phyloP scores from a whole-genome alignment of 2,888 invertebrate genomes.

The Nemurella pictetii region DNA sequence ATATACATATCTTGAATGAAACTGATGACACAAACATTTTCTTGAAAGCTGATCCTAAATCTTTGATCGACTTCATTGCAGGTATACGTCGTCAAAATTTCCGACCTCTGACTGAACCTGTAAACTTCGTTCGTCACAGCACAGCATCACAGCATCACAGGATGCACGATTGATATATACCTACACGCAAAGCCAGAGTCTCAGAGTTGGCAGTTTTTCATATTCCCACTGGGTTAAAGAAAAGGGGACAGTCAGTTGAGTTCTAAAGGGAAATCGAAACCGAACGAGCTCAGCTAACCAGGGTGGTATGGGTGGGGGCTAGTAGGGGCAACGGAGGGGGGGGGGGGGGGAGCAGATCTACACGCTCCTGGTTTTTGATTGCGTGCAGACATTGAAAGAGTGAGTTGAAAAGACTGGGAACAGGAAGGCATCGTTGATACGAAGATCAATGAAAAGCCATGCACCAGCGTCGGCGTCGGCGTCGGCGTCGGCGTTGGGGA shows the following conservation, averaged over 20 bases:
- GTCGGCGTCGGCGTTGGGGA: too few relatives aligned
- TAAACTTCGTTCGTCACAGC: not conserved
- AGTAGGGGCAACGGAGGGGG: not conserved
- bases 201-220: conserved; percentile 18
- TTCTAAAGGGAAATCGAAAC: conserved; percentile 13
- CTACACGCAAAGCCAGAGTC: not conserved
- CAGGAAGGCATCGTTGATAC: not conserved
- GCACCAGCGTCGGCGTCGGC: too few relatives aligned
- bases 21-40: conserved; percentile 3
- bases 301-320: not conserved
- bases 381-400: conserved; percentile 10
- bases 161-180: not conserved
- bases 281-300: conserved; percentile 13
- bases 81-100: conserved; percentile 4
- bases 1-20: not conserved
- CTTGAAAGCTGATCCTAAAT: not conserved
- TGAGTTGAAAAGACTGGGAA: not conserved
- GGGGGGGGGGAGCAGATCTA: not conserved
- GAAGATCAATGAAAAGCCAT: conserved; percentile 21
- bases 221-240: conserved; percentile 32
- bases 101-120: not conserved
- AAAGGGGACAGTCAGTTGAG: not conserved
- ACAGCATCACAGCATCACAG: too few relatives aligned
- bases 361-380: conserved; percentile 18
- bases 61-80: not conserved